Evolutionary conservation across 2,888 invertebrate species (phyloP).

Genomic region (Cosmia pyralina): DNA sequence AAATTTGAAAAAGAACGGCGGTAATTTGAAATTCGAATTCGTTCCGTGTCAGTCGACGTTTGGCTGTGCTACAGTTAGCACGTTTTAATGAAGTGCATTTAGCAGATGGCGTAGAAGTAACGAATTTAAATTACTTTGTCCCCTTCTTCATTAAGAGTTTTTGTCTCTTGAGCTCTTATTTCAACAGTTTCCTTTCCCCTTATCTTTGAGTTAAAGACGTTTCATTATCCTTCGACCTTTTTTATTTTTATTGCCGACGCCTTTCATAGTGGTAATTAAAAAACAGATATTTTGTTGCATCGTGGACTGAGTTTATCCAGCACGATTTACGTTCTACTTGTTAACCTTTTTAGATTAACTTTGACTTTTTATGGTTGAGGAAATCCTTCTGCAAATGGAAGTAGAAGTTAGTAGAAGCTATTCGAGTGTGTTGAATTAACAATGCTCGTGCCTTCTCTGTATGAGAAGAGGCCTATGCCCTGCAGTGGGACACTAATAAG

Average conservation of each 20-base stretch:
- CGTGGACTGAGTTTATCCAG: conserved; percentile 47
- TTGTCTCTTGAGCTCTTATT: conserved; percentile 70
- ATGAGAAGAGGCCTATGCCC: too few relatives aligned
- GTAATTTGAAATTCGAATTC: conserved; percentile 83
- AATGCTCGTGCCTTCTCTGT: too few relatives aligned
- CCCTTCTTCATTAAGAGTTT: conserved; percentile 77
- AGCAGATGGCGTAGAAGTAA: conserved; percentile 80
- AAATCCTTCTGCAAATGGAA: conserved; percentile 27
- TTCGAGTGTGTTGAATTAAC: neutral
- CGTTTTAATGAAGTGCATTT: conserved; percentile 85
- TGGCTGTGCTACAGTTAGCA: conserved; percentile 75
- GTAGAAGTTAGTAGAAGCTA: neutral
- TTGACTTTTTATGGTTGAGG: conserved; percentile 37
- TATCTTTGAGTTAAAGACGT: conserved; percentile 80
- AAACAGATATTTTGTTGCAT: conserved; percentile 65
- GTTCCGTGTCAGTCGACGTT: conserved; percentile 72
- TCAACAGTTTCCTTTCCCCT: conserved; percentile 69
- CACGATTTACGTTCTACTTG: conserved; percentile 56
- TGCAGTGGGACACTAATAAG: too few relatives aligned
- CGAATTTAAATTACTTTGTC: conserved; percentile 82
- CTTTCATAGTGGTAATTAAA: conserved; percentile 77
- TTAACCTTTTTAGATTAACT: conserved; percentile 58
- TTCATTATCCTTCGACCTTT: conserved; percentile 80
- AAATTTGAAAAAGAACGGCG: conserved; percentile 78
- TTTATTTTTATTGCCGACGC: conserved; percentile 66